Evolutionary conservation across 2,113 vertebrate species (phyloP).

Genomic region (Petroica traversi): DNA sequence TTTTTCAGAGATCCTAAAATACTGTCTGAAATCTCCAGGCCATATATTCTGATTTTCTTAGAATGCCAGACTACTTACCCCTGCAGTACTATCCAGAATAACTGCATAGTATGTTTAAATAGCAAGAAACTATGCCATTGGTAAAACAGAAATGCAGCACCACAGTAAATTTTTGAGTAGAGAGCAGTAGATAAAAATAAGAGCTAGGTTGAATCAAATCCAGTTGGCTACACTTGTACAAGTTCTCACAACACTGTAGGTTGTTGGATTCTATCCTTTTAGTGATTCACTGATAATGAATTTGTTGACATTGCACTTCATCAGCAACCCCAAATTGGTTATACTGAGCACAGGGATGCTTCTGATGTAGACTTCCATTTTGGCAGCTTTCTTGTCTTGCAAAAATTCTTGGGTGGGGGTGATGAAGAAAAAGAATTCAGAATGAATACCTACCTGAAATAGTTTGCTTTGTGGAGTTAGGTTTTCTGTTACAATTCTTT

Average conservation of each 20-base stretch:
- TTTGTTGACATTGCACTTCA: not conserved
- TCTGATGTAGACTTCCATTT: not conserved
- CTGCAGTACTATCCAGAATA: not conserved
- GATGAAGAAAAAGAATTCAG: not conserved
- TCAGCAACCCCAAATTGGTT: not conserved
- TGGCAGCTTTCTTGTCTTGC: not conserved
- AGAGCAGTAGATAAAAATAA: not conserved
- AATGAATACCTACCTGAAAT: not conserved
- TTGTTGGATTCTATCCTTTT: not conserved
- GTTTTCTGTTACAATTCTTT: not conserved
- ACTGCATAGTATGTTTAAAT: not conserved
- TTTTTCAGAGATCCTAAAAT: not conserved
- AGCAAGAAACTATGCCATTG: not conserved
- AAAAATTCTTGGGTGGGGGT: not conserved
- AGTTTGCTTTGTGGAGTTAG: not conserved
- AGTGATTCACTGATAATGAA: not conserved
- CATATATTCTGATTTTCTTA: not conserved
- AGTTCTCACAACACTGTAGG: not conserved
- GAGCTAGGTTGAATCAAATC: not conserved
- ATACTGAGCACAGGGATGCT: not conserved
- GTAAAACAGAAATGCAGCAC: not conserved
- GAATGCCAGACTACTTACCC: not conserved
- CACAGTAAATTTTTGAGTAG: not conserved
- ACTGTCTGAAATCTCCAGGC: not conserved
- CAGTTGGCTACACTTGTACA: not conserved